Base-by-base conservation (phyloP, 1,140 invertebrate species). In the Saccostrea cuccullata region DNA sequence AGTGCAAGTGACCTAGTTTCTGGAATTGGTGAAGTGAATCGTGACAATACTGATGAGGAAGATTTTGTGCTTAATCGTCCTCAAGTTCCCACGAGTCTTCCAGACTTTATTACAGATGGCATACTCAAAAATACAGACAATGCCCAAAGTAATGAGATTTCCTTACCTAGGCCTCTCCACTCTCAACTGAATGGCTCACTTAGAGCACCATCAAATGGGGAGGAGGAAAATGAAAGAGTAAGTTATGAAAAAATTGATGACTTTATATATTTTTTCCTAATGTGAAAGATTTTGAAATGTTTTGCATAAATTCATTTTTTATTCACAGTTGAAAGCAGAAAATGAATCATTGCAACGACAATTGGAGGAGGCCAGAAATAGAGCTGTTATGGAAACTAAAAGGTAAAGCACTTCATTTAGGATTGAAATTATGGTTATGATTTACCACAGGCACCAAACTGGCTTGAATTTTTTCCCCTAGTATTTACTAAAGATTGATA, bases 101-200 rank as follows among this genome's bases (percentile, higher is more conserved):
- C 93, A 82, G 93, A 94, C 86, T 94, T 94, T 87, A 82, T 94
- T 36, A 92, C 92, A 0, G 93, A 93, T 87, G 90, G 92, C 73
- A 91, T 90, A 40, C 70, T 90, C 13, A 91, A 87, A 84, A 91
- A 60, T 73, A 83, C 89, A 60, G 86, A 88, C 26, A 82, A 58
- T 82, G 30, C 36, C 23, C 64, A 20, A 11, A 55, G n/a, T 55
- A 87, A 67, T 89, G 86, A 73, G 9, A 56, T 84, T 55, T 26
- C 15, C 40, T 84, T 56, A 40, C 82, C 40, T 23, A 55, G 20
- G 20, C 55, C 82, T 30, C 23, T 55, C 1, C n/a, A 55, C 20
- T 23, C 20, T 55, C n/a, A 30, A 55, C 82, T 12, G 2, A 84
- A 84, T 55, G 40, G 40, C 20, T 40, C 40, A n/a, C 17, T 64